Conservation (phyloP, 2,888 invertebrate genomes). For the Callimorpha dominula region DNA sequence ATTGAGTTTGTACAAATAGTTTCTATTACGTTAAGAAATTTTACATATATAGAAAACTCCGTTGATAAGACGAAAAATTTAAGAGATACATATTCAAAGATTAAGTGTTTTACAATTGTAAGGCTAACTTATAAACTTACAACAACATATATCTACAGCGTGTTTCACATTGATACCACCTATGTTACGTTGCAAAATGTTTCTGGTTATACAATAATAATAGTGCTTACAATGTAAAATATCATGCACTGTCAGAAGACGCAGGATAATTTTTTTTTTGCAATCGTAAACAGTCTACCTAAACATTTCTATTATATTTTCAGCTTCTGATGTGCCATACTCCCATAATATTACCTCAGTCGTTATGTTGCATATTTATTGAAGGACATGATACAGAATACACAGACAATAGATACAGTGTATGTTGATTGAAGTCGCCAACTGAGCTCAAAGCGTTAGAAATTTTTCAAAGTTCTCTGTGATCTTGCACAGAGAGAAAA, state of each 20-base stretch:
- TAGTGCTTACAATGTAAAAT: background rate
- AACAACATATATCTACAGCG: slow-evolving; percentile 1
- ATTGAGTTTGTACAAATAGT: background rate
- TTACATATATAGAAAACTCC: background rate
- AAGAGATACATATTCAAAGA: background rate
- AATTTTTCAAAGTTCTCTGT: background rate
- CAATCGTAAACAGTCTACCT: background rate
- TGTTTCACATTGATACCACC: background rate
- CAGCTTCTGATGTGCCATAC: background rate
- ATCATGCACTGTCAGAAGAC: background rate
- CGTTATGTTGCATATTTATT: background rate
- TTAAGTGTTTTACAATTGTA: background rate
- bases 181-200: background rate
- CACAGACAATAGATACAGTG: background rate
- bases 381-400: background rate
- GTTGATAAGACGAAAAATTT: background rate
- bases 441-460: background rate
- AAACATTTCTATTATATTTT: background rate
- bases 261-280: no score
- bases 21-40: slow-evolving; percentile 1
- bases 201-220: background rate
- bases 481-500: background rate
- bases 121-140: background rate
- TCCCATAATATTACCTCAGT: background rate
- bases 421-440: background rate